These are phyloP conservation scores for Eudemis profundana DNA, from an alignment of 2,888 invertebrate species.

Conservation along the genomic window DNA sequence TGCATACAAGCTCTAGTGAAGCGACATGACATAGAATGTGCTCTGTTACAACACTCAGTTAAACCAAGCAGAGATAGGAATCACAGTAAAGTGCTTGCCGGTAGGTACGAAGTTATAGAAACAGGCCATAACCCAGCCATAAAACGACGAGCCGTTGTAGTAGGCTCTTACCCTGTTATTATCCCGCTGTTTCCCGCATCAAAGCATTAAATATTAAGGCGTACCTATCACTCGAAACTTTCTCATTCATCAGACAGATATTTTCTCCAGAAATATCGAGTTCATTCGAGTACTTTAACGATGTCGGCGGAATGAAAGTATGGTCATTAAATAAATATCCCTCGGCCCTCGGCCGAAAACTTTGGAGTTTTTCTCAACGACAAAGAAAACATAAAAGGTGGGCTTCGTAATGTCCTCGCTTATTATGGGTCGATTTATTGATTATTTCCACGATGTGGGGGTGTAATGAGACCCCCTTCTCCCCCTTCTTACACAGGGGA, in stretches of 20 bases:
- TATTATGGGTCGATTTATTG: constrained; percentile 47
- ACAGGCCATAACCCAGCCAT: constrained; percentile 8
- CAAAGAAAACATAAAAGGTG: constrained; percentile 56
- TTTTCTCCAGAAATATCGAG: constrained; percentile 45
- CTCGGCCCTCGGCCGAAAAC: constrained; percentile 54
- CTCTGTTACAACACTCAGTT: too few species aligned
- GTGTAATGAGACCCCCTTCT: background rate
- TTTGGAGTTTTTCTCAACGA: constrained; percentile 57
- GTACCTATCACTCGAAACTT: constrained; percentile 36
- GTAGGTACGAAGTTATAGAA: constrained; percentile 12
- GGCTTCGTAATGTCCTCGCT: constrained; percentile 53
- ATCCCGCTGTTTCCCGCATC: constrained; percentile 15
- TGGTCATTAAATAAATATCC: constrained; percentile 68
- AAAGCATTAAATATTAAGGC: constrained; percentile 34
- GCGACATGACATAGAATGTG: too few species aligned
- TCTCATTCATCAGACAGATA: constrained; percentile 43
- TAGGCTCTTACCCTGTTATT: constrained; percentile 18
- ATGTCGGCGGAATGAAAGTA: constrained; percentile 52
- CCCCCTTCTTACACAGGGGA: background rate
- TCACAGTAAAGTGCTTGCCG: constrained; percentile 1
- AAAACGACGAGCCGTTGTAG: constrained; percentile 2
- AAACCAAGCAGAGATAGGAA: background rate
- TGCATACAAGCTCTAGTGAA: too few species aligned
- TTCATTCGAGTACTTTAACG: constrained; percentile 48
- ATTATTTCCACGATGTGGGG: background rate